Evolutionary conservation across 2,888 invertebrate species (phyloP), one percentile per base, ranked within the genome.

Genomic region (Gibbula magus): DNA sequence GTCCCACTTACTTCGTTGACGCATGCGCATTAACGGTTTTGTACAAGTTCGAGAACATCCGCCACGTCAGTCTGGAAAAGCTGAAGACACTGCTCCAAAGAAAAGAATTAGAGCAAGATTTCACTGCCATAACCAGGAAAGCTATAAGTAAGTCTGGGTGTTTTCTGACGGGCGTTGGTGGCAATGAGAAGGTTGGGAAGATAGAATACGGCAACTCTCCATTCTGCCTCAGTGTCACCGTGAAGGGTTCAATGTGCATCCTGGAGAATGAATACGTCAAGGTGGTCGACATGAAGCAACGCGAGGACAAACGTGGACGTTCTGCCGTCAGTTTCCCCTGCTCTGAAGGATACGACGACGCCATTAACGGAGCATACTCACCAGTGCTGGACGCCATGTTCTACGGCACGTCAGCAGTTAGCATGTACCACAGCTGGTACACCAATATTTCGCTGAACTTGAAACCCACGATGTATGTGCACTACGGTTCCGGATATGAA

Each of bases 381-480:
- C 85, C 87, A 0, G 85, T 84, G n/a, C 53, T 83, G 20, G 87
- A 87, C 67, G 87, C 86, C 16, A 85, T 86, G 76, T 85, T 81
- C 67, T 81, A 80, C 61, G 88, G 85, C n/a, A 84, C 82, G 10
- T 51, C 82, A 1, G 82, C 85, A 29, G 84, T 81, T 5, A 79
- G 83, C 25, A 86, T 88, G 87, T 88, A 82, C 79, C 80, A 83
- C 5, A 84, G 88, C 25, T 86, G 86, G 85, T 85, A 83, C 79
- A 75, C 79, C n/a, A 77, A 77, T 8, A 53, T 51, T 13, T 75
- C 85, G 1, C 61, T 87, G 8, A 51, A 79, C 10, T 78, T 81
- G 10, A 84, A 83, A 73, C 83, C 84, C 13, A 77, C 86, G 2
- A 53, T 88, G 7, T 79, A 86, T 13, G 88, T 87, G n/a, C 89